These are phyloP conservation scores for Rutilus rutilus DNA, from an alignment of 2,113 vertebrate genomes.

Conservation along the genomic window DNA sequence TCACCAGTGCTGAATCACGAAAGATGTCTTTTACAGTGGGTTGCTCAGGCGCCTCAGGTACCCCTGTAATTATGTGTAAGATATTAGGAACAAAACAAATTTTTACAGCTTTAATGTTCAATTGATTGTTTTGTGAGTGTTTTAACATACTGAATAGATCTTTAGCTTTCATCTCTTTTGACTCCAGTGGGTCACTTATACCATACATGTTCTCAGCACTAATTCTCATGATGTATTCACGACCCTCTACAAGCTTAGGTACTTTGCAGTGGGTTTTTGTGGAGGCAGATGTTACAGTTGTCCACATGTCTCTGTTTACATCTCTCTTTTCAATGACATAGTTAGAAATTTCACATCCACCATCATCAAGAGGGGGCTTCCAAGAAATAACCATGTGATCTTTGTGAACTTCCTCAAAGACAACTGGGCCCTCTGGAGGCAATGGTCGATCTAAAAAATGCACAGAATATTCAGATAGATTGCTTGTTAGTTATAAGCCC, in stretches of 20 bases:
- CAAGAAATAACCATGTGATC: constrained; percentile 94
- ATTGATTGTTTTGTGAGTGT: neutral
- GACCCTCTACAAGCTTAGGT: constrained; percentile 91
- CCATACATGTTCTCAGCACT: constrained; percentile 96
- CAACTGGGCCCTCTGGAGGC: constrained; percentile 92
- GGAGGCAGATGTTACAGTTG: constrained; percentile 89
- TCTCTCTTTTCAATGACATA: constrained; percentile 97
- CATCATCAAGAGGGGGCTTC: constrained; percentile 95
- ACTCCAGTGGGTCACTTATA: constrained; percentile 94
- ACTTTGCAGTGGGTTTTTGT: constrained; percentile 93
- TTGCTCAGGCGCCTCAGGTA: constrained; percentile 95
- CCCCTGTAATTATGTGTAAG: constrained; percentile 74
- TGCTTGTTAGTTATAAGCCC: neutral
- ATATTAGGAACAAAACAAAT: neutral
- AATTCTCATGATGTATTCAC: constrained; percentile 92
- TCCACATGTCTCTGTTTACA: constrained; percentile 89
- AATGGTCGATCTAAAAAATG: constrained; percentile 85
- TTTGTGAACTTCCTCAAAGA: constrained; percentile 94
- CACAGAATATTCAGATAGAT: constrained; percentile 12
- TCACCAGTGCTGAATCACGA: constrained; percentile 86
- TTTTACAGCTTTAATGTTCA: neutral
- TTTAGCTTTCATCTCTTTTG: constrained; percentile 95
- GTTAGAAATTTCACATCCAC: constrained; percentile 91
- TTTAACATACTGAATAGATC: constrained; percentile 90
- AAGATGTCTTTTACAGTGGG: constrained; percentile 89